Percentiles rank a stretch among this genome's conserved stretches.
Evolutionary conservation across 2,888 invertebrate species (phyloP).

Genomic region (Brenthis ino): DNA sequence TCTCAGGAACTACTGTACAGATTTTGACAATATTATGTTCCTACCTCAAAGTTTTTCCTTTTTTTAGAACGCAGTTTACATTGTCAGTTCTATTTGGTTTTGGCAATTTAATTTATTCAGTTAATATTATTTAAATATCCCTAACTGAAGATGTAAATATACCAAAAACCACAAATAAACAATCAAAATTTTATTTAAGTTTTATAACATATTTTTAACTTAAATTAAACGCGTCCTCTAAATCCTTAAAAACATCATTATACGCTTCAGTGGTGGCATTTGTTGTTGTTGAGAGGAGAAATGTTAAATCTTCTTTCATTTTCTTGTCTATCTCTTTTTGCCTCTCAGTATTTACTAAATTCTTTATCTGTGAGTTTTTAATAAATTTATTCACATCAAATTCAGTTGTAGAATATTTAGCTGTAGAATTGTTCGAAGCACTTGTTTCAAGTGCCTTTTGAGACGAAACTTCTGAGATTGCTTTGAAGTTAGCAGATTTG

Average conservation of each 20-base stretch:
- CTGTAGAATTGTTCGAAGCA: background rate
- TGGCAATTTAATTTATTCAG: too few species aligned
- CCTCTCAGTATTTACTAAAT: constrained; percentile 23
- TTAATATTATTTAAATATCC: too few species aligned
- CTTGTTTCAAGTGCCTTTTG: background rate
- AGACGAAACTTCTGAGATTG: background rate
- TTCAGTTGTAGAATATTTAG: background rate
- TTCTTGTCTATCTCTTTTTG: constrained; percentile 32
- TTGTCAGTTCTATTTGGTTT: too few species aligned
- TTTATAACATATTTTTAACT: background rate
- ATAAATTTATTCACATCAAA: constrained; percentile 31
- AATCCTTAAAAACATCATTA: constrained; percentile 37
- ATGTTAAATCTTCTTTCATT: constrained; percentile 38
- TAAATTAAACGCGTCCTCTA: constrained; percentile 40
- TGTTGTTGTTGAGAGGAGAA: constrained; percentile 24
- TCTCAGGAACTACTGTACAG: too few species aligned
- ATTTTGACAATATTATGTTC: too few species aligned
- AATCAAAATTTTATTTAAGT: background rate
- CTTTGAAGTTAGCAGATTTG: background rate
- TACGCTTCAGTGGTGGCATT: constrained; percentile 24
- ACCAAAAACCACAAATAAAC: background rate
- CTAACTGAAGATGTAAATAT: too few species aligned
- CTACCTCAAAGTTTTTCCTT: too few species aligned
- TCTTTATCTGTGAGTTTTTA: constrained; percentile 28
- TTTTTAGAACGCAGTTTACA: too few species aligned